Evolutionary conservation across 2,888 invertebrate species (phyloP).

Genomic region (Furcula furcula): DNA sequence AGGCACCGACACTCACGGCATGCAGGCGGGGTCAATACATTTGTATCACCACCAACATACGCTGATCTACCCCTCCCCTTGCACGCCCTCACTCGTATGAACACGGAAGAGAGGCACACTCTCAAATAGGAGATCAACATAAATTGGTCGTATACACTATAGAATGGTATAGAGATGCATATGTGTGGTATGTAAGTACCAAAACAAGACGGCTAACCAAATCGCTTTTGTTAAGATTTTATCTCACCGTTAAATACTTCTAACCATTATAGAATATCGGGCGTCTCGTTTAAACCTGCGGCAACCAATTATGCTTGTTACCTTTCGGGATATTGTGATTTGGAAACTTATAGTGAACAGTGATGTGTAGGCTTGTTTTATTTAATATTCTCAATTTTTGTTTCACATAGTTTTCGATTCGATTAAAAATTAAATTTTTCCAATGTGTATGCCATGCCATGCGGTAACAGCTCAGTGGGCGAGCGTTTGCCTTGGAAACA

Average conservation of each 20-base stretch:
- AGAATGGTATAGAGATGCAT: slow-evolving; percentile 72
- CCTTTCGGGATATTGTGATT: slow-evolving; percentile 56
- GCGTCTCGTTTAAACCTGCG: slow-evolving; percentile 67
- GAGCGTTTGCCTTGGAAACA: no score
- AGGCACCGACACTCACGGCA: slow-evolving; percentile 72
- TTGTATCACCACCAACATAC: slow-evolving; percentile 58
- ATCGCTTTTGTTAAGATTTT: slow-evolving; percentile 81
- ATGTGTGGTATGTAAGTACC: slow-evolving; percentile 72
- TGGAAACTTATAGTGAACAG: slow-evolving; percentile 13
- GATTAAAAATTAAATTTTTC: no score
- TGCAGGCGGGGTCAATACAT: slow-evolving; percentile 77
- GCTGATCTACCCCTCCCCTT: slow-evolving; percentile 45
- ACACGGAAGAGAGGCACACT: slow-evolving; percentile 28
- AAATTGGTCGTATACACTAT: slow-evolving; percentile 43
- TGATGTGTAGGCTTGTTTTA: no score
- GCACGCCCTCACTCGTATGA: slow-evolving; percentile 25
- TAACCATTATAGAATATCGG: slow-evolving; percentile 75
- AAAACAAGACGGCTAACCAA: slow-evolving; percentile 79
- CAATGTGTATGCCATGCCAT: no score
- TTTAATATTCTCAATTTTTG: no score
- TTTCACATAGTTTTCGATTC: no score
- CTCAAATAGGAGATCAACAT: slow-evolving; percentile 42
- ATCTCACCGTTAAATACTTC: slow-evolving; percentile 80
- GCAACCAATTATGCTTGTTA: slow-evolving; percentile 67
- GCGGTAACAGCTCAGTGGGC: no score